These are phyloP conservation scores for Dichetophora obliterata DNA, from an alignment of 2,888 invertebrate genomes.

Conservation along the genomic window DNA sequence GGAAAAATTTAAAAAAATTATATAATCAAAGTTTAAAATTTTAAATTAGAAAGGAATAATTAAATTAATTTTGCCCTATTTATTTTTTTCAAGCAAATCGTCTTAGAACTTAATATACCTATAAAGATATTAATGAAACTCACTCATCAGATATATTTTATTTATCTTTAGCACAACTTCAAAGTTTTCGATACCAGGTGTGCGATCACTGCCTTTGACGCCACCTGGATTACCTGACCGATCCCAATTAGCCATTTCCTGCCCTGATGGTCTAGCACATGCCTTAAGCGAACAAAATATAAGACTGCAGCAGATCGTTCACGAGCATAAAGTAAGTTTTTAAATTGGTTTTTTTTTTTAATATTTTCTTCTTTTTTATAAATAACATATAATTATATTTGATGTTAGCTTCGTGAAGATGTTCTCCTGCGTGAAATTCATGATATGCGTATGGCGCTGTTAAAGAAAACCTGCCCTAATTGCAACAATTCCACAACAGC, in stretches of 20 bases:
- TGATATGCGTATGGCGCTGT: constrained; percentile 81
- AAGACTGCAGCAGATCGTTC: constrained; percentile 85
- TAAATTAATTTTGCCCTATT: too few relatives aligned
- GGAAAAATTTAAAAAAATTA: too few relatives aligned
- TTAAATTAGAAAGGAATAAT: too few relatives aligned
- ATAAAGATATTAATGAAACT: neutral
- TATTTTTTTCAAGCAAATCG: neutral
- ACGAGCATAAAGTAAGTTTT: constrained; percentile 79
- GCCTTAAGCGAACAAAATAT: constrained; percentile 70
- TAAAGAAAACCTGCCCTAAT: constrained; percentile 74
- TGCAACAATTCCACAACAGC: constrained; percentile 71
- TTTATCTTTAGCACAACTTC: constrained; percentile 56
- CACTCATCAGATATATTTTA: neutral
- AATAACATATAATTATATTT: neutral
- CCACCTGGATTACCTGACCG: constrained; percentile 71
- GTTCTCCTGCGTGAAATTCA: constrained; percentile 83
- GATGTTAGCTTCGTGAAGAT: constrained; percentile 80
- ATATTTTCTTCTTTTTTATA: neutral
- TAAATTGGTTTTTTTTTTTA: neutral
- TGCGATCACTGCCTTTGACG: constrained; percentile 71
- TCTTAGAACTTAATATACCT: neutral
- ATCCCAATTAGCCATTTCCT: constrained; percentile 64
- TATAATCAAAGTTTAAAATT: too few relatives aligned
- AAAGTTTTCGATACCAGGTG: constrained; percentile 63
- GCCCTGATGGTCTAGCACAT: constrained; percentile 69